These are phyloP conservation scores for Zoanthus solanderi DNA, from an alignment of 92 coral and sea anemone genomes.

Conservation along the genomic window DNA sequence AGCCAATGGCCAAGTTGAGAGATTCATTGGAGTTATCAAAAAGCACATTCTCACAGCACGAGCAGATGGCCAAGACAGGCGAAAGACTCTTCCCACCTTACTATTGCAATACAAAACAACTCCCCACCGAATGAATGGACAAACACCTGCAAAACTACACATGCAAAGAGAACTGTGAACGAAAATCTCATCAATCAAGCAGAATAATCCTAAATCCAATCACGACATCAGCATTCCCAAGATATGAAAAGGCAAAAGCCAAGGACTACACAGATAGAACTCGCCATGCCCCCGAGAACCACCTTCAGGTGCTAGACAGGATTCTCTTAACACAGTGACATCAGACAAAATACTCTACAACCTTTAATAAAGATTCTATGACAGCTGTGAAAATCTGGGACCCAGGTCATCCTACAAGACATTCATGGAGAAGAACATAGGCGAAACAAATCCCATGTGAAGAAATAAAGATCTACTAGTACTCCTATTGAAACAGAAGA, in stretches of 20 bases:
- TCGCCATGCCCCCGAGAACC: background rate
- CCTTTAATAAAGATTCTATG: constrained; percentile 21
- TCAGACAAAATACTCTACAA: constrained; percentile 44
- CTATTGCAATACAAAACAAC: constrained; percentile 35
- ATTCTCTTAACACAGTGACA: constrained; percentile 43
- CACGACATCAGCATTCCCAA: constrained; percentile 17
- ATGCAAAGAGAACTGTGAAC: constrained; percentile 51
- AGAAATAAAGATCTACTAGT: background rate
- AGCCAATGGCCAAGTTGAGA: constrained; percentile 38
- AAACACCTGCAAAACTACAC: constrained; percentile 35
- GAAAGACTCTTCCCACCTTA: constrained; percentile 38
- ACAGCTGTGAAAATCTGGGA: constrained; percentile 32
- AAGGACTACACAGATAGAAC: constrained; percentile 44
- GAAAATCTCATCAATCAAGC: constrained; percentile 29
- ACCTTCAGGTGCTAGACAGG: constrained; percentile 16
- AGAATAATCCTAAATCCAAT: background rate
- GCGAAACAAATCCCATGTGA: background rate
- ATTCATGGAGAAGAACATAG: constrained; percentile 14
- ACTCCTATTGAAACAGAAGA: background rate
- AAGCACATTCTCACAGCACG: constrained; percentile 19
- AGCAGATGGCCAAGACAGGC: constrained; percentile 42
- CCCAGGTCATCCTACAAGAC: constrained; percentile 32
- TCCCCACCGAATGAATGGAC: constrained; percentile 37
- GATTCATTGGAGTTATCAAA: constrained; percentile 38
- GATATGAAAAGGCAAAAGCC: constrained; percentile 24